Evolutionary conservation across 2,888 invertebrate genomes (phyloP).

Genomic region (Phymatocera aterrima): DNA sequence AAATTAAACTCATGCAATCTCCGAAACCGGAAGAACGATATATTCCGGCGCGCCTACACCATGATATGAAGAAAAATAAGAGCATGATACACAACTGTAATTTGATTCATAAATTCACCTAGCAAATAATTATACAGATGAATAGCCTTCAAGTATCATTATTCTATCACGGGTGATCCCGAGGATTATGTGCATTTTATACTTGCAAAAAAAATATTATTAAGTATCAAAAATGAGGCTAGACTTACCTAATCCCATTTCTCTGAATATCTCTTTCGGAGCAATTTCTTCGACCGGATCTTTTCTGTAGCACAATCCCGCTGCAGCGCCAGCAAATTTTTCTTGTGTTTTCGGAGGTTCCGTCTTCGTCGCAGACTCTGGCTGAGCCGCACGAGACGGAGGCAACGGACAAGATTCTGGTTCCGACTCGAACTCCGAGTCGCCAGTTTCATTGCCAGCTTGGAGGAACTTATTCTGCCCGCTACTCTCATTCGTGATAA

Average conservation of each 20-base stretch:
- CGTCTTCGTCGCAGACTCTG: conserved; percentile 25
- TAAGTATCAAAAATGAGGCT: conserved; percentile 55
- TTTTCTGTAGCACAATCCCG: conserved; percentile 54
- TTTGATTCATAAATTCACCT: background rate
- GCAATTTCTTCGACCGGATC: conserved; percentile 68
- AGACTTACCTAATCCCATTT: conserved; percentile 84
- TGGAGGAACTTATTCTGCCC: conserved; percentile 50
- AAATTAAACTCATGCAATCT: background rate
- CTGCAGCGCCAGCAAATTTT: conserved; percentile 48
- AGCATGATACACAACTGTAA: background rate
- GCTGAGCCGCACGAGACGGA: conserved; percentile 37
- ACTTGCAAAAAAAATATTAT: no score
- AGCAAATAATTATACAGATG: no score
- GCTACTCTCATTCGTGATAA: conserved; percentile 45
- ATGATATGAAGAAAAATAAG: background rate
- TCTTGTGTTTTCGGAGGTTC: conserved; percentile 37
- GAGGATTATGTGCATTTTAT: no score
- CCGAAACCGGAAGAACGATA: background rate
- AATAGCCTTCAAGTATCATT: no score
- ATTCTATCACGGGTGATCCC: no score
- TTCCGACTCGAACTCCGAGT: conserved; percentile 72
- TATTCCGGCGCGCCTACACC: background rate
- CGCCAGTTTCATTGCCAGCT: conserved; percentile 59
- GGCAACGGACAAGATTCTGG: conserved; percentile 64
- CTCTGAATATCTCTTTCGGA: conserved; percentile 83